Conservation (phyloP, 1,140 invertebrate genomes). For the Calliphora vicina region DNA sequence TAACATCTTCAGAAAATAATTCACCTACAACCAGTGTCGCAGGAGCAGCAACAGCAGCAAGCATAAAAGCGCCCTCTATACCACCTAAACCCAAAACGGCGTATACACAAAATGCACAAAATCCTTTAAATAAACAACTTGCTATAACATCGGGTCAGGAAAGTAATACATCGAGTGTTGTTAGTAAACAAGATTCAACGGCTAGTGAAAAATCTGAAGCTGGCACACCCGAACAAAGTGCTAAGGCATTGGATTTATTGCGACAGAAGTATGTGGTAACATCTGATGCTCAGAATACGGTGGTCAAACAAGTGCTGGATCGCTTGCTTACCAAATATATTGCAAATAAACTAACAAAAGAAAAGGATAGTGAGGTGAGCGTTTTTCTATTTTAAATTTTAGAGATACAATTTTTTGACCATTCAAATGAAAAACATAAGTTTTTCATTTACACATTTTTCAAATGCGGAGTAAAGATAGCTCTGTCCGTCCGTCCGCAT, state of each 20-base stretch:
- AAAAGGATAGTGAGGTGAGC: slow-evolving; percentile 57
- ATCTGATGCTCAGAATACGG: slow-evolving; percentile 53
- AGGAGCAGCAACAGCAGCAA: not conserved
- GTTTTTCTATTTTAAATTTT: not conserved
- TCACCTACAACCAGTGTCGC: slow-evolving; percentile 43
- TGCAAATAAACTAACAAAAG: slow-evolving; percentile 76
- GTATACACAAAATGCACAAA: slow-evolving; percentile 60
- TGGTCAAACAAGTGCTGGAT: slow-evolving; percentile 69
- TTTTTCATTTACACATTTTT: too few relatives aligned
- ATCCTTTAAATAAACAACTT: slow-evolving; percentile 56
- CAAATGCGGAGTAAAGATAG: too few relatives aligned
- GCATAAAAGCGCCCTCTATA: slow-evolving; percentile 46
- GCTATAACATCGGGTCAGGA: slow-evolving; percentile 48
- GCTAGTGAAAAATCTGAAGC: slow-evolving; percentile 48
- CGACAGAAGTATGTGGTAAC: slow-evolving; percentile 56
- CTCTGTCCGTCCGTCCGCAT: too few relatives aligned
- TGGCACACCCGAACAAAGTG: slow-evolving; percentile 48
- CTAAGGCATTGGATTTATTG: slow-evolving; percentile 45
- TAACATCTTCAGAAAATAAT: slow-evolving; percentile 44
- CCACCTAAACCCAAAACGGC: slow-evolving; percentile 50
- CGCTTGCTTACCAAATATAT: slow-evolving; percentile 92
- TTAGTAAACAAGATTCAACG: slow-evolving; percentile 49
- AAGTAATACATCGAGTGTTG: slow-evolving; percentile 40
- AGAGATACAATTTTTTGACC: too few relatives aligned
- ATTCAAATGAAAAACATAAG: not conserved